Conservation (phyloP, 2,113 vertebrate genomes). For the Trematomus loennbergii region DNA sequence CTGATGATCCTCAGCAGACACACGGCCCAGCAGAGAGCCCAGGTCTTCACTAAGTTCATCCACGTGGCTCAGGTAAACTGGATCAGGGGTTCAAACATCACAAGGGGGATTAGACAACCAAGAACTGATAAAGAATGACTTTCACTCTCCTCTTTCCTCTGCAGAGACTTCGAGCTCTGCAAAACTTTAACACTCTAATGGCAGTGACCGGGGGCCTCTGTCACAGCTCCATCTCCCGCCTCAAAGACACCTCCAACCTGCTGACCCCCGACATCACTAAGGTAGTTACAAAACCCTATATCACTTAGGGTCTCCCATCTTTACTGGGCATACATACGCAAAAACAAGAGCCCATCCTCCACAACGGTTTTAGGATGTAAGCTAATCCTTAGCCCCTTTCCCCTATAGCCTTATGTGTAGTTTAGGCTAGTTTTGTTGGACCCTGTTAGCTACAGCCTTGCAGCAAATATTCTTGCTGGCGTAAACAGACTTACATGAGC, state of each 20-base stretch:
- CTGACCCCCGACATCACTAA: constrained; percentile 91
- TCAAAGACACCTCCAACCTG: constrained; percentile 90
- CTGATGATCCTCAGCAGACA: constrained; percentile 94
- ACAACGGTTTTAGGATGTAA: no score
- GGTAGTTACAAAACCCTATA: constrained; percentile 73
- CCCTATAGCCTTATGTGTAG: no score
- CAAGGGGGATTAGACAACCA: neutral
- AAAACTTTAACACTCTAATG: constrained; percentile 96
- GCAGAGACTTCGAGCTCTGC: constrained; percentile 88
- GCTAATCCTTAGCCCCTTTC: no score
- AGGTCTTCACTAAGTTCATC: constrained; percentile 94
- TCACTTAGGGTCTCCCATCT: no score
- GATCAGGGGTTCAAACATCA: neutral
- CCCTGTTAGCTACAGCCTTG: no score
- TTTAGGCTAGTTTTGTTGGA: no score
- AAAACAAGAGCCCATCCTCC: no score
- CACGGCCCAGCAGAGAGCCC: constrained; percentile 90
- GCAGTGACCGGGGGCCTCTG: constrained; percentile 92
- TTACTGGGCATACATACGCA: no score
- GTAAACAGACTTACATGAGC: no score
- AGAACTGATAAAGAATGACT: neutral
- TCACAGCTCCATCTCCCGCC: constrained; percentile 92
- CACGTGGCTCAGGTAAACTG: constrained; percentile 89
- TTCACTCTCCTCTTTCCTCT: constrained; percentile 5
- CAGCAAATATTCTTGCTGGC: no score